Base-by-base conservation (phyloP, 2,888 invertebrate genomes). In the Cryptops parisi region DNA sequence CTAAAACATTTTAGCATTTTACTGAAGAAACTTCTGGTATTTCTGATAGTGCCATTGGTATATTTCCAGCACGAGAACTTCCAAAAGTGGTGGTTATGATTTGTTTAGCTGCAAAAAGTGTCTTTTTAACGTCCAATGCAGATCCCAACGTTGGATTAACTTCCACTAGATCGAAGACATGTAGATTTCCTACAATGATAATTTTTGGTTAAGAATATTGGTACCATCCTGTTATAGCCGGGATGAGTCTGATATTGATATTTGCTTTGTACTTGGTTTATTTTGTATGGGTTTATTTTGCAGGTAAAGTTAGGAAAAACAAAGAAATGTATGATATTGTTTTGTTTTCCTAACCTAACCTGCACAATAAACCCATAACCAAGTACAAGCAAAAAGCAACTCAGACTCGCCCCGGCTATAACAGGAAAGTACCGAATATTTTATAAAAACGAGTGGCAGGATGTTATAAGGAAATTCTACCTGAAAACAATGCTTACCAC, bases 131-230 rank as follows among this genome's bases (percentile, higher is more conserved):
- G 62, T 87, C 84, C 1, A 65, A 66, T 50, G 76, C 72, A 58
- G 72, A 74, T 43, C 91, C 91, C 40, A 94, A 71, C 6, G 75
- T 72, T 1, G 93, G 90, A 74, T 94, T 94, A 4, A 94, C 82
- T 72, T 94, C 94, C 1, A 90, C 91, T 47, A 93, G 68, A 70
- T 94, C 93, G 57, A 94, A 70, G 21, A 83, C 87, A 44, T 79
- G 76, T 26, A 94, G n/a, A n/a, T n/a, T n/a, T n/a, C n/a, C n/a
- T n/a, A n/a, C n/a, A n/a, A n/a, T n/a, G n/a, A n/a, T n/a, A n/a
- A n/a, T n/a, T n/a, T n/a, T n/a, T n/a, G n/a, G n/a, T n/a, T n/a
- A n/a, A n/a, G n/a, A n/a, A n/a, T n/a, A n/a, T n/a, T n/a, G n/a
- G n/a, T n/a, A n/a, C n/a, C n/a, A n/a, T n/a, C n/a, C n/a, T n/a